Conservation (phyloP, 2,113 vertebrate species). For the Tragelaphus scriptus region DNA sequence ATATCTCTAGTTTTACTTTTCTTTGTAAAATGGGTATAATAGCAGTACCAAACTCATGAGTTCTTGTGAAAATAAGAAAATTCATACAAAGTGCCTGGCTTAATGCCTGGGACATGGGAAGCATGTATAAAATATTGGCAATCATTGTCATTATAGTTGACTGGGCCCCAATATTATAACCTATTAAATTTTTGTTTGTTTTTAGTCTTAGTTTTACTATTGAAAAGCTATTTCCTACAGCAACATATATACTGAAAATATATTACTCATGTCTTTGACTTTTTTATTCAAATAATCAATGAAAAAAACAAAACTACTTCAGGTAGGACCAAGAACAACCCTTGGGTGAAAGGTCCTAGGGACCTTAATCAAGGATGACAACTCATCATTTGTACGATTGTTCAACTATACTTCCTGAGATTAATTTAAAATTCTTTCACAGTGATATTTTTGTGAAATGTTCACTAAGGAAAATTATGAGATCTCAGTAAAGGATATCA, state of each 20-base stretch:
- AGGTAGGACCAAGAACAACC: neutral
- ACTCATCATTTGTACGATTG: neutral
- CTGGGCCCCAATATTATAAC: slow-evolving; percentile 27
- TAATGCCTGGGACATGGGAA: neutral
- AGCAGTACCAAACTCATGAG: neutral
- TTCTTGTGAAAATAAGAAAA: slow-evolving; percentile 13
- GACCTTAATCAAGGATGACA: neutral
- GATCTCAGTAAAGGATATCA: neutral
- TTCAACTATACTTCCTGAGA: slow-evolving; percentile 20
- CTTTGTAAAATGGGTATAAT: slow-evolving; percentile 14
- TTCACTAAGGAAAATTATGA: neutral
- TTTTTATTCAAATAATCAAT: slow-evolving; percentile 22
- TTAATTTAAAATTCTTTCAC: slow-evolving; percentile 33
- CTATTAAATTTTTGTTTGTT: slow-evolving; percentile 39
- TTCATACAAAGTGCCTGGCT: slow-evolving; percentile 9
- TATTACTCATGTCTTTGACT: slow-evolving; percentile 13
- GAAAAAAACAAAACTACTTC: neutral
- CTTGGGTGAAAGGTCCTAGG: neutral
- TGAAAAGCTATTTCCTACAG: slow-evolving; percentile 33
- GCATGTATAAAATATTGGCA: neutral
- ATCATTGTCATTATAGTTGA: neutral
- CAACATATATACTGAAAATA: slow-evolving; percentile 30
- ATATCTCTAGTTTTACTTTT: slow-evolving; percentile 13
- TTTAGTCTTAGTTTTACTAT: slow-evolving; percentile 37
- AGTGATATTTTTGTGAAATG: slow-evolving; percentile 21